Conservation (phyloP, 1,140 invertebrate genomes). For the Piezodorus guildinii region DNA sequence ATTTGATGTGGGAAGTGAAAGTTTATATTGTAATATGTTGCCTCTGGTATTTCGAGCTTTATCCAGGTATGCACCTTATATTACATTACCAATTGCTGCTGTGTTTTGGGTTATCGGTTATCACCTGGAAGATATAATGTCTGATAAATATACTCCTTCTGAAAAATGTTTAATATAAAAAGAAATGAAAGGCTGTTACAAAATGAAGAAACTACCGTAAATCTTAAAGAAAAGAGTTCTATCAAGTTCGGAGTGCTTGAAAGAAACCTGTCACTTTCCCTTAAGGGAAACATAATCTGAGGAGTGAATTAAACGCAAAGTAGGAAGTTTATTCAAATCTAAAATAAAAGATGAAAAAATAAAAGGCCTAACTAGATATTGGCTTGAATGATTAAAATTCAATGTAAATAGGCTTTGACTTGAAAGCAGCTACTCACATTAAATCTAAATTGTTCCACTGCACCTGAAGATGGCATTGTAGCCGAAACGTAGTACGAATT, state of each 20-base stretch:
- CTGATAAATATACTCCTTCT: slow-evolving; percentile 63
- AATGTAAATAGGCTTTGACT: too few relatives aligned
- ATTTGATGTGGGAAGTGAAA: too few relatives aligned
- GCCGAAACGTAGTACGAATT: too few relatives aligned
- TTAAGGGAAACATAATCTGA: slow-evolving; percentile 24
- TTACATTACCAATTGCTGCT: slow-evolving; percentile 66
- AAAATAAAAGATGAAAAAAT: too few relatives aligned
- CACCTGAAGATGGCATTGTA: too few relatives aligned
- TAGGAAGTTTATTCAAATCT: background rate
- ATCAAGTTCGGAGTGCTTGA: slow-evolving; percentile 32
- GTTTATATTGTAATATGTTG: too few relatives aligned
- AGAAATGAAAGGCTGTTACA: slow-evolving; percentile 44
- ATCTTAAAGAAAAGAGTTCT: slow-evolving; percentile 33
- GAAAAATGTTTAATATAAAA: too few relatives aligned
- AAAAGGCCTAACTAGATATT: background rate
- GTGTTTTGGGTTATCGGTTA: slow-evolving; percentile 74
- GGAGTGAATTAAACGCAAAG: too few relatives aligned
- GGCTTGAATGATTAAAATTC: too few relatives aligned
- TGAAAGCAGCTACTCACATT: too few relatives aligned
- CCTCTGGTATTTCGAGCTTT: slow-evolving; percentile 50
- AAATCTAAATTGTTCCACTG: too few relatives aligned
- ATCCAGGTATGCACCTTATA: slow-evolving; percentile 55
- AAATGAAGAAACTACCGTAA: background rate
- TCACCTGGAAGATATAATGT: slow-evolving; percentile 60
- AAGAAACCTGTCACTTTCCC: slow-evolving; percentile 45